A percentile compares a stretch with the other conserved stretches of the same genome.
Conservation (phyloP, 2,888 invertebrate genomes). For the Polydrusus pterygomalis region DNA sequence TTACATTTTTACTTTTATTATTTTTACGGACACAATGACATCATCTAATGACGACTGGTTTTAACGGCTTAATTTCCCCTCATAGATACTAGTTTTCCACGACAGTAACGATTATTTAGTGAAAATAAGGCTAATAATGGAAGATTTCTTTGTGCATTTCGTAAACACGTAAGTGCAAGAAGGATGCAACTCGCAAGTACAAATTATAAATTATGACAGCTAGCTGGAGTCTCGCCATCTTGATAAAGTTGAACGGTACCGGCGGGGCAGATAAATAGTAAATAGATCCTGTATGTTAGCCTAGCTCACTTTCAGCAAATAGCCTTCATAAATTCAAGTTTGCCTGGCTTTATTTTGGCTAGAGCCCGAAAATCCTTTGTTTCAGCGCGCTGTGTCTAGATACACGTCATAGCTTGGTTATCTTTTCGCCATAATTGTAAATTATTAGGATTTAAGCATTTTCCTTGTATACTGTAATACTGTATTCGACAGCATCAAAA, state of each 20-base stretch:
- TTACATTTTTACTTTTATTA: too few relatives aligned
- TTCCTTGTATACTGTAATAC: not conserved
- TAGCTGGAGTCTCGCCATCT: slow-evolving; percentile 65
- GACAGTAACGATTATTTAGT: too few relatives aligned
- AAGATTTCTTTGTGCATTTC: not conserved
- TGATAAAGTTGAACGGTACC: slow-evolving; percentile 71
- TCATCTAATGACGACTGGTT: too few relatives aligned
- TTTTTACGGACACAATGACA: too few relatives aligned
- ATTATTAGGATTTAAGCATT: not conserved
- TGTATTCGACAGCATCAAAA: not conserved
- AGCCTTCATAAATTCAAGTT: slow-evolving; percentile 67
- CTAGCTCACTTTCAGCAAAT: slow-evolving; percentile 68
- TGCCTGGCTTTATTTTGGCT: slow-evolving; percentile 5
- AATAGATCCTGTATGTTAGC: slow-evolving; percentile 69
- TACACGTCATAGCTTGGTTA: not conserved
- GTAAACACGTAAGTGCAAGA: not conserved
- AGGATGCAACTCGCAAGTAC: slow-evolving; percentile 5
- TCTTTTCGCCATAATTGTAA: not conserved
- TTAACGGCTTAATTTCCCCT: too few relatives aligned
- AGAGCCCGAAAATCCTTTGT: slow-evolving; percentile 7
- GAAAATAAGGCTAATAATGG: too few relatives aligned
- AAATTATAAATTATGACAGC: slow-evolving; percentile 34
- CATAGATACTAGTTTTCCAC: too few relatives aligned
- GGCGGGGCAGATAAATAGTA: slow-evolving; percentile 71
- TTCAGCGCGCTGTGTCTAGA: not conserved